phyloP scores from a whole-genome alignment of 2,797 vertebrate species.

The Florisuga fusca region DNA sequence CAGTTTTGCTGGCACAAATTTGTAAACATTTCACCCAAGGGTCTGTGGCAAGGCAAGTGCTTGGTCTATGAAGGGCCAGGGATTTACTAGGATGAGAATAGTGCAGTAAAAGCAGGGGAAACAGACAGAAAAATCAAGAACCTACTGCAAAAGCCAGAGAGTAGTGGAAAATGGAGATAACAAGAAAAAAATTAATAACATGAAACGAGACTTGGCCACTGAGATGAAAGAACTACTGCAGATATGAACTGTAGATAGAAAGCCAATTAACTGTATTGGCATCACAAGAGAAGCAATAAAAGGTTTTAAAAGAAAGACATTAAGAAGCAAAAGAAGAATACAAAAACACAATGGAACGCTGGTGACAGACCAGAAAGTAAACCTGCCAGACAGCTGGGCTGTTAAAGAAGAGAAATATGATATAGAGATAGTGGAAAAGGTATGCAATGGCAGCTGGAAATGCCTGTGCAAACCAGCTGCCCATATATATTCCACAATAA shows the following conservation, averaged over 20 bases:
- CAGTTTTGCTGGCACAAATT: neutral
- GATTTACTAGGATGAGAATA: neutral
- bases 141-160: neutral
- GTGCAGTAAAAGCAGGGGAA: neutral
- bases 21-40: neutral
- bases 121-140: neutral
- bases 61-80: neutral
- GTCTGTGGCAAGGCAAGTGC: neutral
- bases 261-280: neutral
- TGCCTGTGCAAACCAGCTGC: neutral
- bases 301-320: neutral
- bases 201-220: neutral
- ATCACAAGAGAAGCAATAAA: neutral
- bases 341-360: neutral
- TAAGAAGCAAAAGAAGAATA: neutral
- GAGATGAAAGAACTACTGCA: neutral
- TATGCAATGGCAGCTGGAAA: constrained; percentile 1
- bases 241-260: neutral
- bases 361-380: neutral
- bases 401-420: neutral
- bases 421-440: neutral
- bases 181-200: neutral
- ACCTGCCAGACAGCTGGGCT: neutral
- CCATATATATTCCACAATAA: neutral
- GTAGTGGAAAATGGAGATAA: neutral